Conservation (phyloP, 2,888 invertebrate species). For the Caenorhabditis panamensis region DNA sequence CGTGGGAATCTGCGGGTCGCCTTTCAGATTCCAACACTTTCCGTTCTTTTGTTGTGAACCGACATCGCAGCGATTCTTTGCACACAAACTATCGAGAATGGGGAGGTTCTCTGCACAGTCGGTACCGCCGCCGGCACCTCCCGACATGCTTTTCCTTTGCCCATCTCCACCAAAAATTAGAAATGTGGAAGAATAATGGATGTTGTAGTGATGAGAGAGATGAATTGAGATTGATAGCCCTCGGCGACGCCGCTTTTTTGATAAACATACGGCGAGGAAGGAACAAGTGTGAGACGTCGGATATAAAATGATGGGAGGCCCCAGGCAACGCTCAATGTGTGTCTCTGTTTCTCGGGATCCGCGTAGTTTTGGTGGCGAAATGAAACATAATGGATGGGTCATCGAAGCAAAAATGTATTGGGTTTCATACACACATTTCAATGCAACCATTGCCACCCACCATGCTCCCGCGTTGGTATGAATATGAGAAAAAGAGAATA, state of each 20-base stretch:
- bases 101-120: conserved; percentile 1
- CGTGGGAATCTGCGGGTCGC: conserved; percentile 41
- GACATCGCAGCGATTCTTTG: conserved; percentile 8
- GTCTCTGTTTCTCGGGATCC: conserved; percentile 32
- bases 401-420: conserved; percentile 38
- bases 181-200: conserved; percentile 58
- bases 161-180: conserved; percentile 3
- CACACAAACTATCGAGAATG: conserved; percentile 11
- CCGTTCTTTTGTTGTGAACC: conserved; percentile 34
- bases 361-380: conserved; percentile 48
- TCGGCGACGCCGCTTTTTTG: conserved; percentile 42
- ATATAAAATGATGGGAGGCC: conserved; percentile 57
- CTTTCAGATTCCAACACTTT: conserved; percentile 25
- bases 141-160: neutral
- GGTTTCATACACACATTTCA: conserved; percentile 59
- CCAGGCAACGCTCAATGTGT: conserved; percentile 36
- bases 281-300: conserved; percentile 61
- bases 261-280: conserved; percentile 56
- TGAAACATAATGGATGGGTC: conserved; percentile 62
- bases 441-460: conserved; percentile 43
- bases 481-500: conserved; percentile 9
- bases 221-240: conserved; percentile 61
- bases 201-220: conserved; percentile 59
- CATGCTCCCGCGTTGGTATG: conserved; percentile 8
- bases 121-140: neutral